Percentiles rank a stretch among this genome's conserved stretches.
phyloP scores from a whole-genome alignment of 2,888 invertebrate genomes.

The Drosophila melanosoma region DNA sequence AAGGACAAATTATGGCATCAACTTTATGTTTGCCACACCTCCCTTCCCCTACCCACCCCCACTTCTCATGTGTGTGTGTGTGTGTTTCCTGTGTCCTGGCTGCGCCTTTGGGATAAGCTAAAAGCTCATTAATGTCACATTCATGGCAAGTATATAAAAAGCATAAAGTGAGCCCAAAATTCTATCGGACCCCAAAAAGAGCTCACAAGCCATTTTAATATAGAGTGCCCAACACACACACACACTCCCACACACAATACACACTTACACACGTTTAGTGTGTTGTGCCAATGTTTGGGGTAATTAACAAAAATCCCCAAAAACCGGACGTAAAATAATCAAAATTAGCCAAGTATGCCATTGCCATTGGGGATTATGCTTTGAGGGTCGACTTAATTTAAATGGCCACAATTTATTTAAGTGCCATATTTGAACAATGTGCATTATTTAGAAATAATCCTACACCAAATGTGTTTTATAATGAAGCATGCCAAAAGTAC shows the following conservation, averaged over 20 bases:
- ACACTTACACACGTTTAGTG: conserved; percentile 44
- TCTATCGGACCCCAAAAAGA: conserved; percentile 61
- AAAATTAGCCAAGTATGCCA: conserved; percentile 71
- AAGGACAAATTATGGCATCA: conserved; percentile 78
- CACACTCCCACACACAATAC: conserved; percentile 20
- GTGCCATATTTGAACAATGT: conserved; percentile 35
- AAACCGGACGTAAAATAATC: conserved; percentile 74
- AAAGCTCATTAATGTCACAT: conserved; percentile 80
- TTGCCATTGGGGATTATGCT: conserved; percentile 47
- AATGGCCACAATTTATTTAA: conserved; percentile 46
- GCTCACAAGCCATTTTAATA: conserved; percentile 63
- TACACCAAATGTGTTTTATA: conserved; percentile 4
- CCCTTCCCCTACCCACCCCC: neutral
- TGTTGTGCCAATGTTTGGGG: conserved; percentile 35
- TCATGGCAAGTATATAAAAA: conserved; percentile 67
- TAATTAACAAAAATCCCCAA: conserved; percentile 71
- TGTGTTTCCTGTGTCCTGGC: conserved; percentile 19
- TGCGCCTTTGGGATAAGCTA: conserved; percentile 75
- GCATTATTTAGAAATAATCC: conserved; percentile 5
- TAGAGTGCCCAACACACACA: conserved; percentile 52
- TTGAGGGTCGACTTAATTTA: conserved; percentile 36
- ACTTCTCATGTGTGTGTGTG: neutral
- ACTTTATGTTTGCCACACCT: conserved; percentile 41
- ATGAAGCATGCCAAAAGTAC: neutral
- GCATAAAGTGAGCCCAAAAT: conserved; percentile 71